Percentiles rank a stretch among this genome's conserved stretches.
Evolutionary conservation across 2,113 vertebrate species (phyloP).

Genomic region (Thalassarche chlororhynchos): DNA sequence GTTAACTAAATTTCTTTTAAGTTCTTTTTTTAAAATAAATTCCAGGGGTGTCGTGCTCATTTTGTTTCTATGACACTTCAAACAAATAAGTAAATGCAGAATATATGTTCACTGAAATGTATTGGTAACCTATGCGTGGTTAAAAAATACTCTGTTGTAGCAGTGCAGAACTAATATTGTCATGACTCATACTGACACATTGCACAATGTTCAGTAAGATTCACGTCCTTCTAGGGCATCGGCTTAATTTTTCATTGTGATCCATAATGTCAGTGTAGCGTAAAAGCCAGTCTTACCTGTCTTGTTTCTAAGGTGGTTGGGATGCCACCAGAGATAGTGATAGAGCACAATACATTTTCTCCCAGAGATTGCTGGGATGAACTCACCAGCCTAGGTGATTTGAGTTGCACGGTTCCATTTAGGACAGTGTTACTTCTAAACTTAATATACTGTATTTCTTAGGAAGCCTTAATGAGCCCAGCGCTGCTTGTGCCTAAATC

Average conservation of each 20-base stretch:
- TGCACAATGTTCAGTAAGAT: slow-evolving; percentile 11
- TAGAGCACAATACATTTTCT: background rate
- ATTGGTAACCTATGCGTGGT: background rate
- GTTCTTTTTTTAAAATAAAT: background rate
- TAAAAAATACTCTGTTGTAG: background rate
- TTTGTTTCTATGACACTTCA: background rate
- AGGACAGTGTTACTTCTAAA: background rate
- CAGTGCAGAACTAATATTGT: slow-evolving; percentile 4
- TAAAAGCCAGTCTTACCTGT: background rate
- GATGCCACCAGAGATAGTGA: no score
- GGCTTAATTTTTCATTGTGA: slow-evolving; percentile 24
- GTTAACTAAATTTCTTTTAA: background rate
- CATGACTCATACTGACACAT: slow-evolving; percentile 15
- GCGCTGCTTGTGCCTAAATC: background rate
- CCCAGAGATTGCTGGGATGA: background rate
- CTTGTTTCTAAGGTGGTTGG: background rate
- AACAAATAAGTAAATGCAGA: background rate
- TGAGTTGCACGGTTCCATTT: fast-evolving
- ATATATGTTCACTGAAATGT: background rate
- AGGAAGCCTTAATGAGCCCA: background rate
- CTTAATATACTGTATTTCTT: background rate
- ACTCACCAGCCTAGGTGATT: background rate
- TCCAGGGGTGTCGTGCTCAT: background rate
- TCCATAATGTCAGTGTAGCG: background rate
- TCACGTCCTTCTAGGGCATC: background rate